These are phyloP conservation scores for Xenops minutus DNA, from an alignment of 2,797 vertebrate genomes.

Conservation along the genomic window DNA sequence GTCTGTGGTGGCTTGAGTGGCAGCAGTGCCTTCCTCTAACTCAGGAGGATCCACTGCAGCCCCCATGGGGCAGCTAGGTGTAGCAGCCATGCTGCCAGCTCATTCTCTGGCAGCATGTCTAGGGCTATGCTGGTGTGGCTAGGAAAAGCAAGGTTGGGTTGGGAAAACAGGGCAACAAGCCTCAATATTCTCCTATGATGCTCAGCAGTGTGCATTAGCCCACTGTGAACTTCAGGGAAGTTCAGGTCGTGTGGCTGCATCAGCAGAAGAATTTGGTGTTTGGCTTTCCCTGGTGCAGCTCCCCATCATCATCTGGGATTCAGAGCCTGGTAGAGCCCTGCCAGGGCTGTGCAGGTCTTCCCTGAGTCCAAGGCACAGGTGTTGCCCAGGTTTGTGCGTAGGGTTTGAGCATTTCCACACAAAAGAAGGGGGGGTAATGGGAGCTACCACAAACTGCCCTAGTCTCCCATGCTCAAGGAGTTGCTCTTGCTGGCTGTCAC, in stretches of 20 bases:
- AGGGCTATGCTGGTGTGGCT: background rate
- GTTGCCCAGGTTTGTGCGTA: background rate
- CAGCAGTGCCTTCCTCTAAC: background rate
- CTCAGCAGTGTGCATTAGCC: background rate
- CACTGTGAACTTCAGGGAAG: background rate
- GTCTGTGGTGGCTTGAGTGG: background rate
- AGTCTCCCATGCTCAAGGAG: background rate
- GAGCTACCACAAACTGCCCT: background rate
- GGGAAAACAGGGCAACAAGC: rapidly evolving
- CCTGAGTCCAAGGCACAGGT: background rate
- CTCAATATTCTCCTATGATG: rapidly evolving
- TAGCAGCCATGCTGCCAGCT: background rate
- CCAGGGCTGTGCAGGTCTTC: rapidly evolving
- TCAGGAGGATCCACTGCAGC: background rate
- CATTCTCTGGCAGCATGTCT: background rate
- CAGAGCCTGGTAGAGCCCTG: background rate
- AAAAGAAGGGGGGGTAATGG: rapidly evolving
- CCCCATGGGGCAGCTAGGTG: rapidly evolving
- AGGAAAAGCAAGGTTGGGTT: background rate
- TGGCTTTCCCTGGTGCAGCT: background rate
- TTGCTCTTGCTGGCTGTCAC: background rate
- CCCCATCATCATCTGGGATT: background rate
- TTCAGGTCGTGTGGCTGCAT: background rate
- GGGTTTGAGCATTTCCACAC: background rate
- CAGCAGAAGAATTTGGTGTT: background rate